A percentile compares a stretch with the other conserved stretches of the same genome.
These are phyloP conservation scores for Cylloceria caligata DNA, from an alignment of 2,888 invertebrate species.

Conservation along the genomic window DNA sequence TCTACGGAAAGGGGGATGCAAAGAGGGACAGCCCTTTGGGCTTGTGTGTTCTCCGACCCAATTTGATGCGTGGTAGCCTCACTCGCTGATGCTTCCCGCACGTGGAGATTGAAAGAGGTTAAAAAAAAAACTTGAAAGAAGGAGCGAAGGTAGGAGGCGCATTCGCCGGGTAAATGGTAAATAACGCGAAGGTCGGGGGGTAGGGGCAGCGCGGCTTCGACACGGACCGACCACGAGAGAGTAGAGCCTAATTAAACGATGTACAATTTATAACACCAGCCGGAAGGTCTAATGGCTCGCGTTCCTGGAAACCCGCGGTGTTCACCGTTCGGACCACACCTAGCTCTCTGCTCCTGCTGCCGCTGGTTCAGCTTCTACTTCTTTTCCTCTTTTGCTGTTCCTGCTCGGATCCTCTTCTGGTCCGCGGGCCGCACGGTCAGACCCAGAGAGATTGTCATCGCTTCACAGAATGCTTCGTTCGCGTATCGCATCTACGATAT, in stretches of 20 bases:
- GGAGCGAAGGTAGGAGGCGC: constrained; percentile 25
- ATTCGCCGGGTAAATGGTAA: constrained; percentile 76
- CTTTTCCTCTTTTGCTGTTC: constrained; percentile 62
- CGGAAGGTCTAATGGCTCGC: constrained; percentile 84
- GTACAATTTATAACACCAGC: constrained; percentile 85
- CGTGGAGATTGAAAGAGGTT: constrained; percentile 18
- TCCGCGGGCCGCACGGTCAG: constrained; percentile 51
- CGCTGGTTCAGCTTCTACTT: constrained; percentile 54
- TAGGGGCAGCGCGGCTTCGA: constrained; percentile 46
- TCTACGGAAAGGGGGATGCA: neutral
- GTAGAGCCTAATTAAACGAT: constrained; percentile 84
- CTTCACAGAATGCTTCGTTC: constrained; percentile 66
- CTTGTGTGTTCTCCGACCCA: constrained; percentile 71
- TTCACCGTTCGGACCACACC: constrained; percentile 83
- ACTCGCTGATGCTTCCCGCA: constrained; percentile 1
- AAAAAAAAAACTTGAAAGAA: constrained; percentile 2
- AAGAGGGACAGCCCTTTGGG: neutral
- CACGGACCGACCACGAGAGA: constrained; percentile 54
- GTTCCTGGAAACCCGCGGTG: constrained; percentile 83
- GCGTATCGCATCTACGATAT: constrained; percentile 49
- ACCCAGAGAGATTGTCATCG: constrained; percentile 81
- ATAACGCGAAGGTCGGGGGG: constrained; percentile 73
- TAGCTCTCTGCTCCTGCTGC: constrained; percentile 77
- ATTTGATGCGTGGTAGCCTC: constrained; percentile 81
- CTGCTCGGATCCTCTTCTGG: constrained; percentile 54